Conservation (phyloP, 1,140 invertebrate genomes). For the Agrypnia vestita region DNA sequence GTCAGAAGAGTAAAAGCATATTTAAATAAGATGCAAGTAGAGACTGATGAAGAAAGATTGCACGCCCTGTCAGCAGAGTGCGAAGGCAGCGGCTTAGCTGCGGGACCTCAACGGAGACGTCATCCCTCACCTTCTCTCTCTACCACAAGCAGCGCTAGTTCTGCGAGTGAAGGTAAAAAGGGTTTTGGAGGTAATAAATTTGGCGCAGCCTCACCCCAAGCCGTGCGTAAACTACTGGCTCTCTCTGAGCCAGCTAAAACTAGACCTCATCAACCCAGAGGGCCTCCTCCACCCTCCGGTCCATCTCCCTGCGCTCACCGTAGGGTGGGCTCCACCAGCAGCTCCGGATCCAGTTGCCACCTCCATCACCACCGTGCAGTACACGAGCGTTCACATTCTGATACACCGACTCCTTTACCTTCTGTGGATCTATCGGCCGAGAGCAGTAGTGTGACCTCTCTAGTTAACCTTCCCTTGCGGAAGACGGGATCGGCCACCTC, state of each 20-base stretch:
- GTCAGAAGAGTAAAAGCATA: constrained; percentile 96
- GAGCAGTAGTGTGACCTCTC: constrained; percentile 94
- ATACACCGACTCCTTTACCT: constrained; percentile 87
- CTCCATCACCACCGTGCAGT: constrained; percentile 69
- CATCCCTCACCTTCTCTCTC: constrained; percentile 91
- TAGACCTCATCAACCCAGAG: constrained; percentile 86
- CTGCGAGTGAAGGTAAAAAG: constrained; percentile 85
- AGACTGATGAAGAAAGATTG: constrained; percentile 92
- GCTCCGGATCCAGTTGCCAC: constrained; percentile 66
- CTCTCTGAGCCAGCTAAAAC: constrained; percentile 91
- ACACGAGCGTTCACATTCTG: constrained; percentile 93
- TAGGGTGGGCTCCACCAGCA: constrained; percentile 76
- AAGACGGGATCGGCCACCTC: constrained; percentile 92
- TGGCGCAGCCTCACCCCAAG: constrained; percentile 95
- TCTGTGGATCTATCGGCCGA: constrained; percentile 94
- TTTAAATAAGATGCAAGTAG: constrained; percentile 92
- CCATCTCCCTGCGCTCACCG: constrained; percentile 80
- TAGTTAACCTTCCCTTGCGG: constrained; percentile 89
- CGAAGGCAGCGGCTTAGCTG: constrained; percentile 80
- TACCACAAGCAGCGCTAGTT: constrained; percentile 91
- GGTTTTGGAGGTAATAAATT: constrained; percentile 79
- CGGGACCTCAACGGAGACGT: constrained; percentile 77
- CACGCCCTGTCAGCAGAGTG: constrained; percentile 92
- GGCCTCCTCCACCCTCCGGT: constrained; percentile 73
- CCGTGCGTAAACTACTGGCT: constrained; percentile 93